A percentile compares a stretch with the other conserved stretches of the same genome.
Evolutionary conservation across 2,888 invertebrate species (phyloP).

Genomic region (Drosophila mulleri): DNA sequence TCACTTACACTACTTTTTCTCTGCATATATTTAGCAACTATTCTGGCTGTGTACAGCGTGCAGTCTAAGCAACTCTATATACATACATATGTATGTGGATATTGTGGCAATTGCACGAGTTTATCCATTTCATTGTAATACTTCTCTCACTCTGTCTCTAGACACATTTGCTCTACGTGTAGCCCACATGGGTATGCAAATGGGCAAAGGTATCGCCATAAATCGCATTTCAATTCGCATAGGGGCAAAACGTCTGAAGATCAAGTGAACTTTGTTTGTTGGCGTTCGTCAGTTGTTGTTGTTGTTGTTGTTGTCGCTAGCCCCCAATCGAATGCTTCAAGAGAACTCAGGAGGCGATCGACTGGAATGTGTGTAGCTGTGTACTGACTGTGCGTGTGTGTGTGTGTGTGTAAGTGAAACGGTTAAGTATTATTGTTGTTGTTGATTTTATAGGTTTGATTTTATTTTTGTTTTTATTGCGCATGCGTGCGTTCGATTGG

Average conservation of each 20-base stretch:
- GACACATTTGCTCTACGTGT: conserved; percentile 8
- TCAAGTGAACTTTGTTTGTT: conserved; percentile 60
- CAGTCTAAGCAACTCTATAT: not conserved
- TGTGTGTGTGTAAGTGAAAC: conserved; percentile 57
- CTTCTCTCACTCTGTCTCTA: conserved; percentile 15
- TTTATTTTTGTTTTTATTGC: conserved; percentile 76
- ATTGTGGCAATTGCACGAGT: conserved; percentile 4
- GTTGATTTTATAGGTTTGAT: conserved; percentile 67
- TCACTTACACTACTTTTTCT: not conserved
- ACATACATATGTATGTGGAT: conserved; percentile 8
- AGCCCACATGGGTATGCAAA: conserved; percentile 69
- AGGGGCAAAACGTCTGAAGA: conserved; percentile 68
- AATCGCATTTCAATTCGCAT: conserved; percentile 72
- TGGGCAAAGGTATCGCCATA: conserved; percentile 57
- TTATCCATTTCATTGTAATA: conserved; percentile 14
- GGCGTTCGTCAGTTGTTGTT: conserved; percentile 27
- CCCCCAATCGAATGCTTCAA: conserved; percentile 34
- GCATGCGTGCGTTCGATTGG: conserved; percentile 84
- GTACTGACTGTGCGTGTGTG: conserved; percentile 1
- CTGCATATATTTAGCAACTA: not conserved
- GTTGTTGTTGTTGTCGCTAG: conserved; percentile 24
- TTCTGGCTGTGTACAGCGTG: conserved; percentile 1
- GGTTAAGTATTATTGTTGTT: conserved; percentile 54
- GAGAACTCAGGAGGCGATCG: conserved; percentile 37
- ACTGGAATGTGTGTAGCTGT: conserved; percentile 27